Conservation (phyloP, 2,888 invertebrate species). For the Pharmacophagus antenor region DNA sequence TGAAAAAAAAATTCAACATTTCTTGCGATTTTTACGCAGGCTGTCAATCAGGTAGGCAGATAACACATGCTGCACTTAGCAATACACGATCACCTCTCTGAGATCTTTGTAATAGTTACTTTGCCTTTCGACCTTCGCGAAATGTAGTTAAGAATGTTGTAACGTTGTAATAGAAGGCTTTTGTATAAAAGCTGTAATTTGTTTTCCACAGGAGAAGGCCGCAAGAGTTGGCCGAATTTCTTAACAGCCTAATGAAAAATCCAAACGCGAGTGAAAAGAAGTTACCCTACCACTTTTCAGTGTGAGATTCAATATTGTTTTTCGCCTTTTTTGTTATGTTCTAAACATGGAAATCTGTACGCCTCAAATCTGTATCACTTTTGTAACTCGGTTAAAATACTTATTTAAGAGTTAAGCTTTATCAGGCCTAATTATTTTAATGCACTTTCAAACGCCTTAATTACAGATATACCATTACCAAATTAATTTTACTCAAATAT, state of each 20-base stretch:
- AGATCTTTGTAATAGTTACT: not conserved
- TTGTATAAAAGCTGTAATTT: constrained; percentile 48
- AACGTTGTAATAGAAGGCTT: constrained; percentile 5
- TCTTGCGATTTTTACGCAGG: too few relatives aligned
- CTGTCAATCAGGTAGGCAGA: not conserved
- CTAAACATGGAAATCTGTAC: constrained; percentile 47
- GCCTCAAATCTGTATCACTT: not conserved
- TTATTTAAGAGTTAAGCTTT: not conserved
- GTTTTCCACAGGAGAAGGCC: constrained; percentile 79
- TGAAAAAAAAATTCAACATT: too few relatives aligned
- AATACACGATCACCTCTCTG: not conserved
- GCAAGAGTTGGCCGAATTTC: constrained; percentile 77
- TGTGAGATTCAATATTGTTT: constrained; percentile 74
- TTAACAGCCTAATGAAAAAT: constrained; percentile 75
- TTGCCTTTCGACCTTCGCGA: not conserved
- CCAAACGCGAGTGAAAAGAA: constrained; percentile 69
- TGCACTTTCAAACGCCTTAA: not conserved
- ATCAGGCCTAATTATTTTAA: not conserved
- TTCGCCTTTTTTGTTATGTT: constrained; percentile 42
- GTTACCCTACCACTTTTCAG: constrained; percentile 81
- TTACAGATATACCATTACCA: not conserved
- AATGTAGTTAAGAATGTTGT: not conserved
- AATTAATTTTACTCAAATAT: too few relatives aligned
- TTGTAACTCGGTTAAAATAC: not conserved
- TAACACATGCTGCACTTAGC: not conserved